These are phyloP conservation scores for Strongylocentrotus purpuratus DNA, from an alignment of 35 echinoderm and acorn worm genomes.

Conservation along the genomic window DNA sequence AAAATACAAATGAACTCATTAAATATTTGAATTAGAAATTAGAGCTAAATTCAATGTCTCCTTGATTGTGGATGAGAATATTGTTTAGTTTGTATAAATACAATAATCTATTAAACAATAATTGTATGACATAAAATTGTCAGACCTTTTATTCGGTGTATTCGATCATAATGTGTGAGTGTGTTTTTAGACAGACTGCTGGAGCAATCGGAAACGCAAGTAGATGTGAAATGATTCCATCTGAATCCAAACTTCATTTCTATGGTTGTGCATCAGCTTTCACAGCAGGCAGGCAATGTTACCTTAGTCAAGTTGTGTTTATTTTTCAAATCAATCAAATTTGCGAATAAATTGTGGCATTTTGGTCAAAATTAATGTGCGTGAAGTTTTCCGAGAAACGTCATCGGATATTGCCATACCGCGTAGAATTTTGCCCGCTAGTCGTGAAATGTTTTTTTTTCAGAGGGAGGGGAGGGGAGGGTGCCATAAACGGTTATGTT, in stretches of 20 bases:
- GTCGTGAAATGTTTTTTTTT: background rate
- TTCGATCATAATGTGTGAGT: too few species aligned
- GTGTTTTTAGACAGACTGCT: too few species aligned
- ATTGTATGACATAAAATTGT: too few species aligned
- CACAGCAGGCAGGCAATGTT: background rate
- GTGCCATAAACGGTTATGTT: background rate
- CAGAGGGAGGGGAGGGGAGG: background rate
- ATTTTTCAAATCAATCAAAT: constrained; percentile 13
- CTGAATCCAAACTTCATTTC: background rate
- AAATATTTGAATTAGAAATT: too few species aligned
- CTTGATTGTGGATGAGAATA: too few species aligned
- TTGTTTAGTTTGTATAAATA: too few species aligned
- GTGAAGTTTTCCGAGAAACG: background rate
- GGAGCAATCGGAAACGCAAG: too few species aligned
- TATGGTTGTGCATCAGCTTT: background rate
- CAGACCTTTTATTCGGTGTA: too few species aligned
- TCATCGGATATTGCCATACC: background rate
- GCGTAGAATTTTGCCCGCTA: background rate
- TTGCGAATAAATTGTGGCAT: background rate
- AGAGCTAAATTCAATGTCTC: too few species aligned
- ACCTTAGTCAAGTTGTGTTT: background rate
- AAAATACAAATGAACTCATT: too few species aligned
- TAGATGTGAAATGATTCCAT: background rate
- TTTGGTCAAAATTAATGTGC: background rate
- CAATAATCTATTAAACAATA: too few species aligned